These are phyloP conservation scores for Tholera decimalis DNA, from an alignment of 2,888 invertebrate species.

Conservation along the genomic window DNA sequence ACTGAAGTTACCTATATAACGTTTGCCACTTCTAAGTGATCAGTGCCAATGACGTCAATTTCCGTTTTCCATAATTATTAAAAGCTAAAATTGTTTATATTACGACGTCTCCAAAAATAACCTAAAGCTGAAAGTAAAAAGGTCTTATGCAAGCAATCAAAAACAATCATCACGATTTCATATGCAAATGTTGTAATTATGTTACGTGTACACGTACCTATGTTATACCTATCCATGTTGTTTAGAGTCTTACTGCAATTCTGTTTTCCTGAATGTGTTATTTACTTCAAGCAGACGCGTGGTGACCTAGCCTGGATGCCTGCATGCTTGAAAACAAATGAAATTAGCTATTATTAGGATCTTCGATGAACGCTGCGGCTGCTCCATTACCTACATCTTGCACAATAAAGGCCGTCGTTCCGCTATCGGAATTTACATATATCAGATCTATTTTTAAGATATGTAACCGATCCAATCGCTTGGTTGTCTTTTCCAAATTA, in stretches of 20 bases:
- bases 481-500: too few species aligned
- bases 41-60: not conserved
- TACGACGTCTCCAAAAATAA: conserved; percentile 21
- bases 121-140: conserved; percentile 11
- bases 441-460: not conserved
- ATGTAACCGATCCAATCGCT: not conserved
- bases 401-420: not conserved
- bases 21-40: not conserved
- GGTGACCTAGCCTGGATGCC: conserved; percentile 4
- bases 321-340: conserved; percentile 49
- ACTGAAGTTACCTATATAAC: conserved; percentile 10
- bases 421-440: conserved; percentile 3
- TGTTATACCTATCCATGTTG: not conserved
- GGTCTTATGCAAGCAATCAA: conserved; percentile 21
- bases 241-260: conserved; percentile 10
- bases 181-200: conserved; percentile 3
- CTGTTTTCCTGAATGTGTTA: conserved; percentile 34
- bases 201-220: not conserved
- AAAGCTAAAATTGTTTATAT: conserved; percentile 1
- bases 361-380: conserved; percentile 6
- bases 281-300: conserved; percentile 11
- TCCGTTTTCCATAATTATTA: not conserved
- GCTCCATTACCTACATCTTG: conserved; percentile 13
- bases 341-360: conserved; percentile 38
- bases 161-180: conserved; percentile 6